Percentiles rank a stretch among this genome's conserved stretches.
phyloP scores from a whole-genome alignment of 2,888 invertebrate genomes.

The Philhelius pedissequus region DNA sequence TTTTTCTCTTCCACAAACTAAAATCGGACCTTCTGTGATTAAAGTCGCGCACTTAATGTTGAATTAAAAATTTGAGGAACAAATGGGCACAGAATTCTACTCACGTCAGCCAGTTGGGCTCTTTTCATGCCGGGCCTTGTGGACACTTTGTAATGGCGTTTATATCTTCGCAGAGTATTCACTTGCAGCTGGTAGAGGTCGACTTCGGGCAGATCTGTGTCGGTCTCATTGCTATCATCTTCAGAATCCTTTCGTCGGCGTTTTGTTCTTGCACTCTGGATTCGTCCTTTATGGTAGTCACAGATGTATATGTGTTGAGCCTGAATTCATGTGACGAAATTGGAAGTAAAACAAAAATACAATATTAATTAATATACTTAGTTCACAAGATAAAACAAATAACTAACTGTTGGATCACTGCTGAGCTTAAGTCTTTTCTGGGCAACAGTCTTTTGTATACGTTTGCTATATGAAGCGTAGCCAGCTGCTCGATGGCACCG shows the following conservation, averaged over 20 bases:
- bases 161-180: conserved; percentile 95
- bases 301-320: conserved; percentile 97
- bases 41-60: conserved; percentile 1
- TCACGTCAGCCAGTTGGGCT: conserved; percentile 96
- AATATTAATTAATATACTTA: background rate
- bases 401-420: conserved; percentile 86
- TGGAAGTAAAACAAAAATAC: background rate
- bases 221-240: conserved; percentile 96
- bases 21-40: background rate
- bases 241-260: conserved; percentile 95
- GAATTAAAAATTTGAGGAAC: background rate
- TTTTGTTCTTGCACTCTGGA: conserved; percentile 96
- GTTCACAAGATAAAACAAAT: background rate
- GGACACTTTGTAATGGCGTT: conserved; percentile 94
- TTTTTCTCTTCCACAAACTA: background rate
- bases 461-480: conserved; percentile 95
- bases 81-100: conserved; percentile 60
- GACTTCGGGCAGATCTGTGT: conserved; percentile 93
- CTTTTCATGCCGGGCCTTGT: conserved; percentile 96
- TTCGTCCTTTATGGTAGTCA: conserved; percentile 96
- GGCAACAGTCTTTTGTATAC: conserved; percentile 96
- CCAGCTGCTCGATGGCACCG: conserved; percentile 89
- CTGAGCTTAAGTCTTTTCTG: conserved; percentile 93
- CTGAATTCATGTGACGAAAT: conserved; percentile 80
- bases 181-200: conserved; percentile 96